Percentiles rank a stretch among this genome's conserved stretches.
Conservation (phyloP, 2,797 vertebrate species). For the Coendou prehensilis region DNA sequence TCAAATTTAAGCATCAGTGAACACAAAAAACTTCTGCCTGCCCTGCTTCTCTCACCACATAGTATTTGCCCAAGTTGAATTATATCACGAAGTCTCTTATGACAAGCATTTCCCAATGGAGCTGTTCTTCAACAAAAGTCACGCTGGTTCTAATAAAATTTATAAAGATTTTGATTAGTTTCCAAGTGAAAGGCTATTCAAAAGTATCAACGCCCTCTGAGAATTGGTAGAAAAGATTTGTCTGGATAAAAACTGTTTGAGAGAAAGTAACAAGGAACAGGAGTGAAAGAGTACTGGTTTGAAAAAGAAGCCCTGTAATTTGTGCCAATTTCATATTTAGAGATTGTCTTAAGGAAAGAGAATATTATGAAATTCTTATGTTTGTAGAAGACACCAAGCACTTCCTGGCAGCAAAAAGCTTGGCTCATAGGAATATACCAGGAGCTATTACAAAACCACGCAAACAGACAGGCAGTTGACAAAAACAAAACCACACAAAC, state of each 20-base stretch:
- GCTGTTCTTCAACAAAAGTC: constrained; percentile 25
- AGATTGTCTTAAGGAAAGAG: background rate
- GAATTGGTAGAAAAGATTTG: background rate
- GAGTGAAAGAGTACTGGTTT: background rate
- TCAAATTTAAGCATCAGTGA: constrained; percentile 12
- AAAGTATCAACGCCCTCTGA: constrained; percentile 43
- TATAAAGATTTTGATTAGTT: constrained; percentile 49
- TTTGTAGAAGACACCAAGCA: constrained; percentile 1
- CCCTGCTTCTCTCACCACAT: background rate
- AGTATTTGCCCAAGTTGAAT: background rate
- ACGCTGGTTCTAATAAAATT: background rate
- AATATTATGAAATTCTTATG: background rate
- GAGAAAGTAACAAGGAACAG: background rate
- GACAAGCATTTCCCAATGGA: background rate
- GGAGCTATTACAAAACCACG: background rate
- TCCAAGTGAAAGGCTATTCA: constrained; percentile 46
- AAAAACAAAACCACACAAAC: background rate
- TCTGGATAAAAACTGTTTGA: constrained; percentile 19
- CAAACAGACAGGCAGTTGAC: background rate
- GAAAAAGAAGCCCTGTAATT: constrained; percentile 37
- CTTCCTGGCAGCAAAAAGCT: background rate
- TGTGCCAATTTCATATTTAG: constrained; percentile 30
- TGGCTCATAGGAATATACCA: background rate
- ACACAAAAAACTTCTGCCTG: background rate
- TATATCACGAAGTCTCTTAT: constrained; percentile 52